Base-by-base conservation (phyloP, 2,113 vertebrate genomes). In the Catharus fuscescens region DNA sequence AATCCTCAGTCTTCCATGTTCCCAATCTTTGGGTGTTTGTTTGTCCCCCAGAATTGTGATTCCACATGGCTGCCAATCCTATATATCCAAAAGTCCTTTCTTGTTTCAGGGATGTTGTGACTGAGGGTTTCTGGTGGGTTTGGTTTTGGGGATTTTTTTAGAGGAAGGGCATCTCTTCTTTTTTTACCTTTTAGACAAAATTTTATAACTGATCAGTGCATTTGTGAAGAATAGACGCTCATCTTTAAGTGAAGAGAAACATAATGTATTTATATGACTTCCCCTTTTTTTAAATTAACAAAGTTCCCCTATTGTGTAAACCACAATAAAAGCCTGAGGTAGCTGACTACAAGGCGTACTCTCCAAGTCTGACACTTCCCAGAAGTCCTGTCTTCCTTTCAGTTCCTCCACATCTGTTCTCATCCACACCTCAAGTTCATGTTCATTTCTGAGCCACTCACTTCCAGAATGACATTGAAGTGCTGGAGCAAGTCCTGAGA, bases 121-220 rank as follows among this genome's bases (percentile, higher is more conserved):
- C 11, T 32, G 18, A 19, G 8, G 17, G 44, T 34, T 91, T 29
- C 7, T 18, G 16, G 8, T 20, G 15, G 8, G 13, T 66, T 74
- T 45, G 1, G 14, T 56, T 77, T 50, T 1, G 5, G 6, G 2
- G 7, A 0, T 12, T 32, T 67, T 4, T 8, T 4, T 2, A 3
- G 24, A 5, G 26, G 2, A 26, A 26, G 14, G 6, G 26, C 4
- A 1, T 26, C 1, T 52, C 38, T n/a, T 18, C 29, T 65, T 34
- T 53, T 71, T 60, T 80, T 21, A 50, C 11, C 4, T 54, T 84
- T 66, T 12, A 9, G 32, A 18, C 11, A 92, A 84, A 38, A 24
- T 13, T 64, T 74, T 81, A 19, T 31, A 38, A 26, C 5, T 57
- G 16, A 52, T 31, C 17, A 70, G 25, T 87, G 38, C 16, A 74